Conservation (phyloP, 2,888 invertebrate species). For the Aphodius sticticus region DNA sequence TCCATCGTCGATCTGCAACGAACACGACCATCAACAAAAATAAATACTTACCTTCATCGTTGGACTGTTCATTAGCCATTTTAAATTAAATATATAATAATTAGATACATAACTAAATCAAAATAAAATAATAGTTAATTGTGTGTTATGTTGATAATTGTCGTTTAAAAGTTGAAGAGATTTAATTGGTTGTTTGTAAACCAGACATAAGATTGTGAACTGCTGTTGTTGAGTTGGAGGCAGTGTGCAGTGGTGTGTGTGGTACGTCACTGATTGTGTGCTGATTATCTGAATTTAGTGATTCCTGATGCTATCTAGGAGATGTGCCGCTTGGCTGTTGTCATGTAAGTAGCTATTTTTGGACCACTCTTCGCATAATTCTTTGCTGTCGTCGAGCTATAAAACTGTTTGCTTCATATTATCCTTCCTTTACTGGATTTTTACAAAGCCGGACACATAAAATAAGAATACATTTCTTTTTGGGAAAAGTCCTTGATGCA, state of each 20-base stretch:
- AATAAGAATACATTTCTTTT: too few species aligned
- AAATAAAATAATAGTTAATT: not conserved
- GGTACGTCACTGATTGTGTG: not conserved
- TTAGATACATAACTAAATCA: not conserved
- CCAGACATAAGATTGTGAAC: not conserved
- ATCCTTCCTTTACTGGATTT: not conserved
- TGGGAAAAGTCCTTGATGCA: too few species aligned
- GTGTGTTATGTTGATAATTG: not conserved
- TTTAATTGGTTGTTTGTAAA: not conserved
- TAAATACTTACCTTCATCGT: not conserved
- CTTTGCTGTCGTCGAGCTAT: not conserved
- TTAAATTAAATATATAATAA: not conserved
- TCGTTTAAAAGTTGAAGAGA: not conserved
- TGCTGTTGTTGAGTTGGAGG: not conserved
- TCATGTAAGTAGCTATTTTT: conserved; percentile 4
- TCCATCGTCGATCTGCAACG: not conserved
- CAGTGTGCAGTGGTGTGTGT: not conserved
- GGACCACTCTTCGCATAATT: not conserved
- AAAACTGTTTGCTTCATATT: not conserved
- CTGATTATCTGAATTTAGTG: not conserved
- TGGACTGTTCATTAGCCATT: not conserved
- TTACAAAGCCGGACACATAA: too few species aligned
- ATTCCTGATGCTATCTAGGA: not conserved
- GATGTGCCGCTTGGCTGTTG: not conserved
- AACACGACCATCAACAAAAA: not conserved